Conservation (phyloP, 2,113 vertebrate genomes). For the Cnemophilus loriae region DNA sequence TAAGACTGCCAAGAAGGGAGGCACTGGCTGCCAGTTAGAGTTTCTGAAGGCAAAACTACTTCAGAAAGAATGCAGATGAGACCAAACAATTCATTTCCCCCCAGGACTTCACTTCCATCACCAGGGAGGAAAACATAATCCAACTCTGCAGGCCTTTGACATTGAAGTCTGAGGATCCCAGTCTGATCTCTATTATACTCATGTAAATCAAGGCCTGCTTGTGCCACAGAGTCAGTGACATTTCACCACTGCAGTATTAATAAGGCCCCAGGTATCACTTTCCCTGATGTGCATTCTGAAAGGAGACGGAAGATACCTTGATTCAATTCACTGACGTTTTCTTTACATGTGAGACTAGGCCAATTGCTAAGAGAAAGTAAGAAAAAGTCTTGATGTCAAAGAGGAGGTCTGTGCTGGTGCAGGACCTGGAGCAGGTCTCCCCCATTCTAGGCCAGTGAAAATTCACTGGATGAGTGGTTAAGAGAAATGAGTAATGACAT, state of each 20-base stretch:
- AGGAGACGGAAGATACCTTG: not conserved
- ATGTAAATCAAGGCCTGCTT: not conserved
- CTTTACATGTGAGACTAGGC: not conserved
- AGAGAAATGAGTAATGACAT: not conserved
- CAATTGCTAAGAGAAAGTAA: not conserved
- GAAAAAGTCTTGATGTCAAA: not conserved
- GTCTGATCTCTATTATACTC: not conserved
- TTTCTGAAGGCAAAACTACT: not conserved
- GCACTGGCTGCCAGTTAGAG: not conserved
- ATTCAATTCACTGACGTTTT: not conserved
- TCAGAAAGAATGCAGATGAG: slow-evolving; percentile 10
- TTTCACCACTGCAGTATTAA: not conserved
- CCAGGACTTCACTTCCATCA: not conserved
- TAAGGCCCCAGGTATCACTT: not conserved
- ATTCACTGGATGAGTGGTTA: not conserved
- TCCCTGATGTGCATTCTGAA: not conserved
- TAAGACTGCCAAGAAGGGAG: slow-evolving; percentile 28
- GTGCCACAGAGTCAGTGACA: not conserved
- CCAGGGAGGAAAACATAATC: not conserved
- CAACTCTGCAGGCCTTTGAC: not conserved
- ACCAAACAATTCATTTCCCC: not conserved
- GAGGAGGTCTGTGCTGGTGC: not conserved
- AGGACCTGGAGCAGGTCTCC: not conserved
- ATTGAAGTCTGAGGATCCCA: not conserved
- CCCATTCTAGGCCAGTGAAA: not conserved